Evolutionary conservation across 2,888 invertebrate species (phyloP), one percentile per base, ranked within the genome.

Genomic region (Acanthococcus lagerstroemiae): DNA sequence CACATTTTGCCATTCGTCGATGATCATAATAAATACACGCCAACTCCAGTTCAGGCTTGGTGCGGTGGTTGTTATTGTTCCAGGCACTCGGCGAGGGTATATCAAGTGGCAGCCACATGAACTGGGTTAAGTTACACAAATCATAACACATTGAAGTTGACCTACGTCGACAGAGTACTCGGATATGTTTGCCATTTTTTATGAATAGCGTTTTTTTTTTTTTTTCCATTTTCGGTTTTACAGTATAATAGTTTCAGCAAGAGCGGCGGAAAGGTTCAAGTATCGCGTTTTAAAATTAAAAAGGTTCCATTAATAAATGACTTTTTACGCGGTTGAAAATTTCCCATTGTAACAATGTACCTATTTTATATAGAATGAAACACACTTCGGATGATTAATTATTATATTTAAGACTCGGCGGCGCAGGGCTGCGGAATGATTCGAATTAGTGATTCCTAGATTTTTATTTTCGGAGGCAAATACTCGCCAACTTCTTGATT

Each of bases 271-370:
- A 52, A 52, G 22, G 22, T 22, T 37, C 7, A 22, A 61, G 61
- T 44, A 37, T 52, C 52, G 37, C 54, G 15, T 55, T 61, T 61
- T 61, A 61, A 61, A 61, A 17, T 44, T 50, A 61, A 54, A 54
- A 61, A 61, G 54, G 61, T 52, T 52, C 37, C 61, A 61, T 54
- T 61, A 61, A 54, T 61, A 61, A 61, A 61, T 61, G 61, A 61
- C 61, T 61, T 61, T 61, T 61, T 61, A 61, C 27, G 50, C 61
- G 61, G 52, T 61, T 61, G 54, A 54, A 61, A 61, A 61, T 61
- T 54, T 61, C 21, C 52, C 30, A 61, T 61, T 61, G 50, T 61
- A 21, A 54, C 61, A 54, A 61, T 61, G 57, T 44, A 57, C 57
- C 54, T 50, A 55, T 55, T 55, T 24, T 52, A 24, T 22, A 26